Percentiles rank a stretch among this genome's conserved stretches.
phyloP scores from a whole-genome alignment of 2,797 vertebrate genomes.

The Babyrousa celebensis region DNA sequence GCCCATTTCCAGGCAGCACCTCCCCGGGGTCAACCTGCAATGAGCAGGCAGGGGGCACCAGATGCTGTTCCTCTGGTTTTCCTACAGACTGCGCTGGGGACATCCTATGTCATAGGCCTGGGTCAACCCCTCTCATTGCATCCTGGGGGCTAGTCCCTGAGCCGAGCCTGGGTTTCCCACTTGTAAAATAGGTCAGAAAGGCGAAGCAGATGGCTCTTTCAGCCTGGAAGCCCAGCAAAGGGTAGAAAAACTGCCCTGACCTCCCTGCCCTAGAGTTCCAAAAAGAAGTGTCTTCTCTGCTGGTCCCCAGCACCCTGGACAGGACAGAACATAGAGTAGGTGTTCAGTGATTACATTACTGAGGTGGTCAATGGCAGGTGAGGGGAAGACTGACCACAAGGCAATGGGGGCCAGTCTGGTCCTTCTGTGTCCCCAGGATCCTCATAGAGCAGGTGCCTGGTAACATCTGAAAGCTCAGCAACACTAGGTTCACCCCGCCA shows the following conservation, averaged over 20 bases:
- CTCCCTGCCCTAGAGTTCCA: slow-evolving; percentile 12
- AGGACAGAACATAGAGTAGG: background rate
- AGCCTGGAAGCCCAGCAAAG: slow-evolving; percentile 37
- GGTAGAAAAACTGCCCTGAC: background rate
- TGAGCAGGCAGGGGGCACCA: background rate
- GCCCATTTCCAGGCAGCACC: slow-evolving; percentile 62
- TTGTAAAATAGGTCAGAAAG: slow-evolving; percentile 41
- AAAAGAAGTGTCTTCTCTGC: slow-evolving; percentile 15
- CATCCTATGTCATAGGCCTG: background rate
- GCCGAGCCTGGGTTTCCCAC: slow-evolving; percentile 44
- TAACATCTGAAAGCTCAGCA: background rate
- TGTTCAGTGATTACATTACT: background rate
- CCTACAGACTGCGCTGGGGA: background rate
- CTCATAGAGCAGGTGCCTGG: slow-evolving; percentile 11
- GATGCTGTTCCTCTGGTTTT: slow-evolving; percentile 19
- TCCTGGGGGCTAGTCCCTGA: background rate
- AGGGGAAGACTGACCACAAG: background rate
- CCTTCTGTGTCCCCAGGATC: background rate
- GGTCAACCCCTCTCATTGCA: background rate
- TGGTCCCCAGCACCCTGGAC: slow-evolving; percentile 55
- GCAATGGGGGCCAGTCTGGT: slow-evolving; percentile 11
- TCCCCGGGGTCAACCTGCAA: background rate
- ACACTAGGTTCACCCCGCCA: background rate
- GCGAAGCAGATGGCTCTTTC: background rate
- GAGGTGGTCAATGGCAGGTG: background rate